Base-by-base conservation (phyloP, 2,113 vertebrate genomes). In the Platichthys flesus region DNA sequence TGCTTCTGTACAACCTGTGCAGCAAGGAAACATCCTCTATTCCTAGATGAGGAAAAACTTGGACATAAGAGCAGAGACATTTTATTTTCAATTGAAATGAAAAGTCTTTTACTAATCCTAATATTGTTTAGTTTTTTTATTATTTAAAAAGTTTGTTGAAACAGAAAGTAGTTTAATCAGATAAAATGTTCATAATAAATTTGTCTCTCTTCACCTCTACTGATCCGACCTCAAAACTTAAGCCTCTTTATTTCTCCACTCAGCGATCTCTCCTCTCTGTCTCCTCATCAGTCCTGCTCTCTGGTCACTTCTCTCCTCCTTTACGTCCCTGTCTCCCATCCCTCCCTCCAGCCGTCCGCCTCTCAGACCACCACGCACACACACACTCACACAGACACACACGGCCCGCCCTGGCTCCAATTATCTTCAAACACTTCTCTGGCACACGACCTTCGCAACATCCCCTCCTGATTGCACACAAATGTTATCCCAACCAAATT, bases 401-500 rank as follows among this genome's bases (percentile, higher is more conserved):
- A 24, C 2, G 35, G 52, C 14, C 79, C 71, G 69, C 88, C 89
- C 91, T 94, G 93, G 91, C 91, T 94, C 89, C 90, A 93, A 93
- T 95, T 93, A 93, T 93, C 93, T 93, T 94, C 93, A 94, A 95
- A 94, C 92, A 89, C 85, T 93, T 84, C 88, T 91, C 88, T 91
- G 92, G 91, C 93, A 92, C 92, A 93, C 91, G 89, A 91, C 90
- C 91, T 93, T 90, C 90, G 61, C 89, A 92, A 89, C 91, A 92
- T 93, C 91, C 91, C 90, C 87, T 93, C 91, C 92, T 93, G 91
- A 94, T 94, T 94, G 93, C 91, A 74, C 92, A 89, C 93, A 94
- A 95, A 95, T 94, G 93, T 93, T 93, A 91, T 92, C 87, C 90
- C 88, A 93, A 93, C 84, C 88, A 92, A 93, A 93, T 94, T 94